Percentiles rank a stretch among this genome's conserved stretches.
Conservation (phyloP, 2,888 invertebrate species). For the Ceriagrion tenellum region DNA sequence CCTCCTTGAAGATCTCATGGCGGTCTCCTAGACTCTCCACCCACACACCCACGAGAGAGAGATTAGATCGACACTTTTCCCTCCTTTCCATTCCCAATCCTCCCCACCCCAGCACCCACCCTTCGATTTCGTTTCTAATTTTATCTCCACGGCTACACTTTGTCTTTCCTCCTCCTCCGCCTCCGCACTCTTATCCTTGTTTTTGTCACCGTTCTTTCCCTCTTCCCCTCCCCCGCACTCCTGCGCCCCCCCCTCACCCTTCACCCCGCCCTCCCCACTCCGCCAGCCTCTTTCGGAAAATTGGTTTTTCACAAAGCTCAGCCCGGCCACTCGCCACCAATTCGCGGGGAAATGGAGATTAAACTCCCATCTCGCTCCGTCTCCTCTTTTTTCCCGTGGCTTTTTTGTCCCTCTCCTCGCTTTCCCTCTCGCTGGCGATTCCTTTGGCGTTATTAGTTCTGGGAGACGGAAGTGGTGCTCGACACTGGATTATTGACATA, state of each 20-base stretch:
- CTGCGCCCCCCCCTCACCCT: not conserved
- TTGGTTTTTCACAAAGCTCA: slow-evolving; percentile 26
- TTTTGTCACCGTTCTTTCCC: not conserved
- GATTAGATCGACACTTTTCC: not conserved
- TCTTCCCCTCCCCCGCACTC: not conserved
- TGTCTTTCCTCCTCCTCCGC: not conserved
- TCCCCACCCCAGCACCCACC: not conserved
- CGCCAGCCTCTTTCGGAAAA: not conserved
- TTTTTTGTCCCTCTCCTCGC: not conserved
- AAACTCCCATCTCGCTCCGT: not conserved
- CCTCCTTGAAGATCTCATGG: not conserved
- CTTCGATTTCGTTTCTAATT: not conserved
- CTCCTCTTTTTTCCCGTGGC: not conserved
- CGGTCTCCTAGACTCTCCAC: not conserved
- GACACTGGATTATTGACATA: too few species aligned
- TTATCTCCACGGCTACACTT: not conserved
- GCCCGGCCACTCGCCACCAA: not conserved
- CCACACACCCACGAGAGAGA: not conserved
- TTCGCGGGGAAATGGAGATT: slow-evolving; percentile 11
- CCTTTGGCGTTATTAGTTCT: too few species aligned
- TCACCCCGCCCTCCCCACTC: not conserved
- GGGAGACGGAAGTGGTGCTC: too few species aligned
- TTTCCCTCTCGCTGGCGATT: not conserved
- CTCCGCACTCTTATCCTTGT: not conserved
- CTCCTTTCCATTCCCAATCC: too few species aligned